These are phyloP conservation scores for Nannobrachium achirus DNA, from an alignment of 2,113 vertebrate genomes.

Conservation along the genomic window DNA sequence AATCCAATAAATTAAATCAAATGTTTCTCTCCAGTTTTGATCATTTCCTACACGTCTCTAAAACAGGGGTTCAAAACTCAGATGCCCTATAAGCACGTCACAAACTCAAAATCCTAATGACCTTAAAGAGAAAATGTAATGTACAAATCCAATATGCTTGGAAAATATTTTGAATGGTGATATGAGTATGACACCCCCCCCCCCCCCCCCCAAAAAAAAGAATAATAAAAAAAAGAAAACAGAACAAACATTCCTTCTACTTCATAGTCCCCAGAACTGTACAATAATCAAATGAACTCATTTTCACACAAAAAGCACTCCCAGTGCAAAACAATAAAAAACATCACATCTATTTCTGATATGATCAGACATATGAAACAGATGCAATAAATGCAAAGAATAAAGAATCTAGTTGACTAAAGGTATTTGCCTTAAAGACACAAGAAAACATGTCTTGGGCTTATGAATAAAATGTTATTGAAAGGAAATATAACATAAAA, in stretches of 20 bases:
- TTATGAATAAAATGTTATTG: conserved; percentile 9
- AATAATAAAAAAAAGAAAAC: conserved; percentile 28
- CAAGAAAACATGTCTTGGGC: conserved; percentile 19
- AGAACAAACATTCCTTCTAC: conserved; percentile 28
- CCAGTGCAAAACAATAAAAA: conserved; percentile 71
- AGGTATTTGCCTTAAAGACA: conserved; percentile 28
- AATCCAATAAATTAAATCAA: not conserved
- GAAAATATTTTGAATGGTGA: conserved; percentile 21
- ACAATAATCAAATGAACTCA: conserved; percentile 37
- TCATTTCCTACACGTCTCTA: conserved; percentile 30
- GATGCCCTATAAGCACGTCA: conserved; percentile 32
- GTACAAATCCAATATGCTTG: conserved; percentile 21
- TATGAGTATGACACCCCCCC: too few species aligned
- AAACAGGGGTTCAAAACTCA: conserved; percentile 19
- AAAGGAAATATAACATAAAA: not conserved
- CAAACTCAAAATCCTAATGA: conserved; percentile 30
- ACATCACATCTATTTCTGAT: conserved; percentile 57
- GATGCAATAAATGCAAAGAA: conserved; percentile 52
- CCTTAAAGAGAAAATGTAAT: conserved; percentile 18
- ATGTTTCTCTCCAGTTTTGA: conserved; percentile 13
- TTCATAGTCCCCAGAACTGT: conserved; percentile 18
- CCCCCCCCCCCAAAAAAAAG: too few species aligned
- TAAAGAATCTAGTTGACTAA: not conserved
- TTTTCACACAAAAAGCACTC: conserved; percentile 52
- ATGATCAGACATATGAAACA: conserved; percentile 52